Evolutionary conservation across 2,797 vertebrate genomes (phyloP).

Genomic region (Octomys mimax): DNA sequence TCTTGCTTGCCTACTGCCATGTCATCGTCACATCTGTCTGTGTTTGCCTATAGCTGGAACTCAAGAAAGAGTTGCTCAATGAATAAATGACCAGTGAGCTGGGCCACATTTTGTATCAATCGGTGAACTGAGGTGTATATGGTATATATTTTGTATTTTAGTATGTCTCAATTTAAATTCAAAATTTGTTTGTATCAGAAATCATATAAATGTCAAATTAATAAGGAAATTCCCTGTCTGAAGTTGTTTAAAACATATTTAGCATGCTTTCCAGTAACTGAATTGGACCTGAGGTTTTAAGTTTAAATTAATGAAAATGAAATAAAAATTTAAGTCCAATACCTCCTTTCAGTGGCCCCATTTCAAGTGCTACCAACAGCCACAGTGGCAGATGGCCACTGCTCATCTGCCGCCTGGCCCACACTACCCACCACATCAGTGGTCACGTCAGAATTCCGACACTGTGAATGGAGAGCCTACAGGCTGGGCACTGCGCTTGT

Average conservation of each 20-base stretch:
- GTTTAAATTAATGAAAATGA: neutral
- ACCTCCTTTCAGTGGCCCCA: too few relatives aligned
- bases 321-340: neutral
- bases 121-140: neutral
- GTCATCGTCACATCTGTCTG: fast-evolving
- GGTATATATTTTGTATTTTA: neutral
- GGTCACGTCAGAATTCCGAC: neutral
- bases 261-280: neutral
- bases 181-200: neutral
- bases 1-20: neutral
- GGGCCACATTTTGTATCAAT: too few relatives aligned
- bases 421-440: fast-evolving
- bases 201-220: neutral
- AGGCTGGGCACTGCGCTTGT: neutral
- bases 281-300: neutral
- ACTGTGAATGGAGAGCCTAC: neutral
- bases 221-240: neutral
- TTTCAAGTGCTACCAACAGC: neutral
- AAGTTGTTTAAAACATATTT: neutral
- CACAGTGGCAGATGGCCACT: neutral
- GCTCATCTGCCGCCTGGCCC: neutral
- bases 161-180: neutral
- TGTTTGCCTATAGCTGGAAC: neutral
- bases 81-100: neutral
- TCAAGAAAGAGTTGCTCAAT: neutral